These are phyloP conservation scores for Drosophila neonasuta DNA, from an alignment of 2,888 invertebrate genomes.

Conservation along the genomic window DNA sequence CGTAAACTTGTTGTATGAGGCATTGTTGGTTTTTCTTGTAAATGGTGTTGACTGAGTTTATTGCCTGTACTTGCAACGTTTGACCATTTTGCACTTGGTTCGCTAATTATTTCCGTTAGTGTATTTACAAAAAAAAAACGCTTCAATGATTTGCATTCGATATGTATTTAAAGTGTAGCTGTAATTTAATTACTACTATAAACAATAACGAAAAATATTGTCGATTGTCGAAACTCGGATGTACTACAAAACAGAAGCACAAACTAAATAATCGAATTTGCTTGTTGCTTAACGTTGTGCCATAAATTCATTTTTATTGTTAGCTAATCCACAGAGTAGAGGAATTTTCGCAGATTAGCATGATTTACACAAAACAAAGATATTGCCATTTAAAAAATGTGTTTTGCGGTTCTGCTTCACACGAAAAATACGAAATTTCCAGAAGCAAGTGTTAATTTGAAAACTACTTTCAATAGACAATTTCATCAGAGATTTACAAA, in stretches of 20 bases:
- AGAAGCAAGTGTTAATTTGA: background rate
- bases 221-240: background rate
- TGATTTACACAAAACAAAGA: conserved; percentile 1
- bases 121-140: conserved; percentile 21
- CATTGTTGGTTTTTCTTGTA: conserved; percentile 15
- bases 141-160: conserved; percentile 35
- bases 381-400: background rate
- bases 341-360: background rate
- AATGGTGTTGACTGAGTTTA: conserved; percentile 14
- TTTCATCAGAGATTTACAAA: background rate
- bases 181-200: conserved; percentile 1
- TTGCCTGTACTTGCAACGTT: conserved; percentile 13
- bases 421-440: background rate
- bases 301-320: background rate
- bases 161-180: conserved; percentile 23
- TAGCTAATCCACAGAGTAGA: background rate
- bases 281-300: background rate
- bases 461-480: background rate
- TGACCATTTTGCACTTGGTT: conserved; percentile 37
- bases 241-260: background rate
- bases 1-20: conserved; percentile 31
- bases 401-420: background rate
- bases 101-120: conserved; percentile 43
- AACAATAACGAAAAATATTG: background rate
- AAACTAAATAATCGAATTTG: background rate